Evolutionary conservation across 1,140 invertebrate genomes (phyloP).

Genomic region (Sarcophaga bullata): DNA sequence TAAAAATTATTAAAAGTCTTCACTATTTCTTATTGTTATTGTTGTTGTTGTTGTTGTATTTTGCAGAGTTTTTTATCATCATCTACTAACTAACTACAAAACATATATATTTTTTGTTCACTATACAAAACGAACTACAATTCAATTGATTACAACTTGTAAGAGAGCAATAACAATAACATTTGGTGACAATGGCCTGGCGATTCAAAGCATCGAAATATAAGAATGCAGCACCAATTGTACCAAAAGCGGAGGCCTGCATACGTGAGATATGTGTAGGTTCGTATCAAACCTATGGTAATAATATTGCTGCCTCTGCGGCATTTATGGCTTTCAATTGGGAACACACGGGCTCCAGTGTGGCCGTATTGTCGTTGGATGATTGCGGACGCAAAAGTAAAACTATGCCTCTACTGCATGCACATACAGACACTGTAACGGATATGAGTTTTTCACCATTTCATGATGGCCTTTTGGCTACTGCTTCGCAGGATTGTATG

Average conservation of each 20-base stretch:
- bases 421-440: slow-evolving; percentile 89
- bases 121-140: slow-evolving; percentile 5
- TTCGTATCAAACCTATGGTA: slow-evolving; percentile 91
- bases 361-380: slow-evolving; percentile 86
- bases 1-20: no score
- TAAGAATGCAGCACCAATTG: slow-evolving; percentile 94
- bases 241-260: slow-evolving; percentile 90
- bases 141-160: slow-evolving; percentile 12
- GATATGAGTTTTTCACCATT: slow-evolving; percentile 96
- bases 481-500: slow-evolving; percentile 90
- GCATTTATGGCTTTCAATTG: slow-evolving; percentile 94
- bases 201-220: slow-evolving; percentile 96
- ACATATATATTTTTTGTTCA: neutral
- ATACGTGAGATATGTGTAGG: slow-evolving; percentile 89
- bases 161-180: neutral
- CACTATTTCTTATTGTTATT: no score
- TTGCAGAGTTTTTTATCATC: no score
- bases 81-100: neutral
- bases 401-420: slow-evolving; percentile 84
- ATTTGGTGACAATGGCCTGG: slow-evolving; percentile 81
- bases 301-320: slow-evolving; percentile 91
- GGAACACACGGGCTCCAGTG: slow-evolving; percentile 85
- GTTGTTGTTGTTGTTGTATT: no score
- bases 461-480: slow-evolving; percentile 89
- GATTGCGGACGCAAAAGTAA: slow-evolving; percentile 88